phyloP scores from a whole-genome alignment of 35 echinoderm and acorn worm species.

The Hemicentrotus pulcherrimus region DNA sequence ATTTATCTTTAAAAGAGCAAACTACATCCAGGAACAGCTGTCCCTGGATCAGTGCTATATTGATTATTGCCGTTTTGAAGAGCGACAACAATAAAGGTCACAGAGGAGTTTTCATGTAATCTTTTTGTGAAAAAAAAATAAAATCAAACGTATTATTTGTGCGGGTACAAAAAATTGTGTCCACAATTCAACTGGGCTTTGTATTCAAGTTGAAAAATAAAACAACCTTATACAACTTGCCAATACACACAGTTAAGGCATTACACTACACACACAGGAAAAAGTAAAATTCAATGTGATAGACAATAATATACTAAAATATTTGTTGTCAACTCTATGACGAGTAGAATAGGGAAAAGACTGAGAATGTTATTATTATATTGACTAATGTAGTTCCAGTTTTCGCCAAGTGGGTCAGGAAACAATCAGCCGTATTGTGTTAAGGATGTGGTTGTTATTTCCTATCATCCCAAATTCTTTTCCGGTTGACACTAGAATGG shows the following conservation, averaged over 20 bases:
- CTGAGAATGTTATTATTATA: not conserved
- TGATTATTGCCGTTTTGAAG: not conserved
- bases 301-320: too few relatives aligned
- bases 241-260: not conserved
- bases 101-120: not conserved
- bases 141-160: too few relatives aligned
- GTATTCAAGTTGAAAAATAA: too few relatives aligned
- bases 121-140: not conserved
- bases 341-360: too few relatives aligned
- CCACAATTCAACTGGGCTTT: not conserved
- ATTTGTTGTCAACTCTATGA: too few relatives aligned
- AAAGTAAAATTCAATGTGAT: not conserved
- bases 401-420: too few relatives aligned
- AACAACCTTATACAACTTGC: not conserved
- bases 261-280: too few relatives aligned
- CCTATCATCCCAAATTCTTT: not conserved
- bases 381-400: not conserved
- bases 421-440: not conserved
- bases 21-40: not conserved
- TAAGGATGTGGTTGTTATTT: not conserved
- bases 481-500: not conserved
- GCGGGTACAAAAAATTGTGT: not conserved
- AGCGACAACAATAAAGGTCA: not conserved
- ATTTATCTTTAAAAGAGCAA: not conserved
- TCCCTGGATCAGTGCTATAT: not conserved